A percentile compares a stretch with the other conserved stretches of the same genome.
Evolutionary conservation across 2,797 vertebrate genomes (phyloP).

Genomic region (Nothura maculosa): DNA sequence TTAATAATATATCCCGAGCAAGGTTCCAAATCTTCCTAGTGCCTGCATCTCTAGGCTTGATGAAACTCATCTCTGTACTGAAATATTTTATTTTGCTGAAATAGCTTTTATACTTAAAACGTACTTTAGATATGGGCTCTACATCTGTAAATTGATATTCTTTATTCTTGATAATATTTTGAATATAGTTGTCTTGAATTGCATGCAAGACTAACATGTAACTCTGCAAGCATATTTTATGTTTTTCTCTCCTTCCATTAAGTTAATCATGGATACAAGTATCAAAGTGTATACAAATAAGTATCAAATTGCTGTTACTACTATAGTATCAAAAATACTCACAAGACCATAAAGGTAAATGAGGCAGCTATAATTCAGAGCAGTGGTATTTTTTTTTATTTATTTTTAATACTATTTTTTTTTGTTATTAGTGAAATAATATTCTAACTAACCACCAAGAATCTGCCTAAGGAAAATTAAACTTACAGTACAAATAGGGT

Average conservation of each 20-base stretch:
- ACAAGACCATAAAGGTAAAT: background rate
- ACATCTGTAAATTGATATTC: background rate
- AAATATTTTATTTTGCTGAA: background rate
- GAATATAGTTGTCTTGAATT: background rate
- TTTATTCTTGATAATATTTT: background rate
- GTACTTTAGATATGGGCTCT: background rate
- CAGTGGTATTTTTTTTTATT: background rate
- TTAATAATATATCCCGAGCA: background rate
- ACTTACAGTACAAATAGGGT: background rate
- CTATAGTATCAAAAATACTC: background rate
- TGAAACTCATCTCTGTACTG: constrained; percentile 2
- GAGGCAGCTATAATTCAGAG: background rate
- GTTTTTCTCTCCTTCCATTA: background rate
- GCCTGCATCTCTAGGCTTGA: background rate
- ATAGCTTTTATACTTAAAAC: background rate
- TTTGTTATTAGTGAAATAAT: background rate
- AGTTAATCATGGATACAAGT: background rate
- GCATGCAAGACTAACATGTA: background rate
- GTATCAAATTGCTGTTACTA: background rate
- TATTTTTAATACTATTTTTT: background rate
- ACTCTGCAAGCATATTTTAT: background rate
- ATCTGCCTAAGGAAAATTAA: background rate
- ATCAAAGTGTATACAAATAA: background rate
- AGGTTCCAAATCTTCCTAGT: background rate
- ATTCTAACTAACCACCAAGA: background rate